Conservation (phyloP, 1,140 invertebrate genomes). For the Tetragnatha versicolor region DNA sequence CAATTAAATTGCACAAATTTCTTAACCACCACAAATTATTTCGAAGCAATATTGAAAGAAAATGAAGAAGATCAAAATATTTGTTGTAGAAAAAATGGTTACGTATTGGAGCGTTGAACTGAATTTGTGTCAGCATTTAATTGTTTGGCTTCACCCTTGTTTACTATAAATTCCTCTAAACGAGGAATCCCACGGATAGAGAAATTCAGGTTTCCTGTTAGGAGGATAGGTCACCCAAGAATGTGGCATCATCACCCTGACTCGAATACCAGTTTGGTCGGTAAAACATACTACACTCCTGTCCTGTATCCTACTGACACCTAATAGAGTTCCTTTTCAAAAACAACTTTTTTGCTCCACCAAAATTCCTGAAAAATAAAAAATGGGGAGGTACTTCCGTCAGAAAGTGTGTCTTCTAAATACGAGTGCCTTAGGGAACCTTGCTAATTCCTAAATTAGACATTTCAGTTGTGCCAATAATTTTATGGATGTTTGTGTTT, state of each 20-base stretch:
- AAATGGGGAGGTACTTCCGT: no score
- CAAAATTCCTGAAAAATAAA: no score
- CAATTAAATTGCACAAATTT: no score
- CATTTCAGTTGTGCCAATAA: no score
- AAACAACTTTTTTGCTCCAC: no score
- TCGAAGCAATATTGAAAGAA: background rate
- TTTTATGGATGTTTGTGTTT: no score
- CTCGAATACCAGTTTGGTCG: background rate
- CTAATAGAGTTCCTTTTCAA: slow-evolving; percentile 3
- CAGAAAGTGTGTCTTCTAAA: no score
- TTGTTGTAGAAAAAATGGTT: background rate
- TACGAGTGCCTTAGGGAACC: no score
- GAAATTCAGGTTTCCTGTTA: slow-evolving; percentile 16
- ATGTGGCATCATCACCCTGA: background rate
- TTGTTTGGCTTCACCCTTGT: slow-evolving; percentile 16
- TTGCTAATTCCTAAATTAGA: no score
- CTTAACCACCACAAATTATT: no score
- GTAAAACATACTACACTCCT: background rate
- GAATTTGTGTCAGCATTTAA: slow-evolving; percentile 8
- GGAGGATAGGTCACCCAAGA: background rate
- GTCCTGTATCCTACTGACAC: slow-evolving; percentile 12
- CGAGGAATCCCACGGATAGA: background rate
- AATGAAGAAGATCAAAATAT: background rate
- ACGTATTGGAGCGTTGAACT: slow-evolving; percentile 4
- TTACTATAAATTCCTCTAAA: slow-evolving; percentile 9